Evolutionary conservation across 2,113 vertebrate species (phyloP), one percentile per base, ranked within the genome.

Genomic region (Lethenteron camtschaticum): DNA sequence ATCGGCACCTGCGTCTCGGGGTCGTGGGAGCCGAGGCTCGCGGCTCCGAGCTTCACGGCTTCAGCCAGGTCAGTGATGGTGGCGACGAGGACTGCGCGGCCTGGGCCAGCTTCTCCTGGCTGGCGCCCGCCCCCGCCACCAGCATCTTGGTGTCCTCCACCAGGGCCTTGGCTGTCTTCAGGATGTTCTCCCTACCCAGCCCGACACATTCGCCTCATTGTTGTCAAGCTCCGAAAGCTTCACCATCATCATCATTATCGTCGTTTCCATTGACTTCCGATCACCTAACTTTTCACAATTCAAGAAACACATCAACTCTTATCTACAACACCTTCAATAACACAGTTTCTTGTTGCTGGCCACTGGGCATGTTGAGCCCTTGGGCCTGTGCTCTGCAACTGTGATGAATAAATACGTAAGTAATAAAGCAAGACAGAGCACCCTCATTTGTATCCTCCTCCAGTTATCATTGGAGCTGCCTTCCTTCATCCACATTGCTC

Each of bases 61-160:
- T 99, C 92, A 1, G 91, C 94, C 24, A 99, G 86, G 0, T 91
- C 89, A 11, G 91, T 96, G 77, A 99, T 97, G 76, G 95, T 97
- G 75, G 85, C 87, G 20, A 89, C 1, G 92, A 97, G 2, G 91
- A 96, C 75, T 95, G 89, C 20, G 92, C 92, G 0, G 94, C 92
- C 76, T 96, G 90, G 70, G 94, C 89, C 74, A 99, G 80, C 73
- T 86, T 92, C 59, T 99, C 95, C 72, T 91, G 94, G 76, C 85
- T 99, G 7, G 92, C 96, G 0, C 92, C 94, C 1, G 92, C 94
- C 3, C 92, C 92, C 1, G 95, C 89, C 56, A 97, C 92, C 71
- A 99, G 79, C 72, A 96, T 77, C 74, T 97, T 99, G 11, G 95
- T 96, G 79, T 99, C 95, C 78, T 99, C 95, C 70, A 99, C 92